Base-by-base conservation (phyloP, 2,888 invertebrate species). In the Rhamnusium bicolor region DNA sequence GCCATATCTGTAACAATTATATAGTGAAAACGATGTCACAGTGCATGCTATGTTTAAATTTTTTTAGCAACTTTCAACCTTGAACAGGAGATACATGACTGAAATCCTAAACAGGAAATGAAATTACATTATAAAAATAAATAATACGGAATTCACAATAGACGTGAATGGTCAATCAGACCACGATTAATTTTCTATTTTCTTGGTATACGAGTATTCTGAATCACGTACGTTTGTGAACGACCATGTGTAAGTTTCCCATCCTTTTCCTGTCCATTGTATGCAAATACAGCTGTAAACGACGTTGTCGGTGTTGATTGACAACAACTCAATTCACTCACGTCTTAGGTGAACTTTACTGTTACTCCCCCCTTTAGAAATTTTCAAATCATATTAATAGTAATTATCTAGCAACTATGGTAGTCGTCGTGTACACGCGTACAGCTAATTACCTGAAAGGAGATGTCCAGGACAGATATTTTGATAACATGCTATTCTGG, bases 401-500 rank as follows among this genome's bases (percentile, higher is more conserved):
- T 63, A 73, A 74, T 73, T 74, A 76, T 65, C 74, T 66, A 65
- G 62, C 21, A 62, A 74, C 65, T 65, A 72, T 62, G 68, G 65
- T 74, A 60, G 67, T 69, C 72, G 65, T 29, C 18, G 58, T 61
- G 68, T 68, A 74, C 73, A 72, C 51, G 58, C 14, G 53, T 53
- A 60, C 7, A 49, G 32, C 71, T 66, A 71, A 71, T 71, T 71
- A 66, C 53, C 14, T 53, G 49, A 40, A 53, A 58, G 47, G 63
- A 65, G 66, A 53, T 56, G 67, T 58, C 51, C 32, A 40, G 21
- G 65, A 32, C 56, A 47, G 65, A 75, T 77, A 77, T 78, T 81
- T 79, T 76, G 78, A 79, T 78, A 81, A 79, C 68, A 74, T 69
- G 74, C 73, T 72, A 81, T 77, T 77, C 79, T 66, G 74, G 68